These are phyloP conservation scores for Crax fasciolata DNA, from an alignment of 2,797 vertebrate species.

Conservation along the genomic window DNA sequence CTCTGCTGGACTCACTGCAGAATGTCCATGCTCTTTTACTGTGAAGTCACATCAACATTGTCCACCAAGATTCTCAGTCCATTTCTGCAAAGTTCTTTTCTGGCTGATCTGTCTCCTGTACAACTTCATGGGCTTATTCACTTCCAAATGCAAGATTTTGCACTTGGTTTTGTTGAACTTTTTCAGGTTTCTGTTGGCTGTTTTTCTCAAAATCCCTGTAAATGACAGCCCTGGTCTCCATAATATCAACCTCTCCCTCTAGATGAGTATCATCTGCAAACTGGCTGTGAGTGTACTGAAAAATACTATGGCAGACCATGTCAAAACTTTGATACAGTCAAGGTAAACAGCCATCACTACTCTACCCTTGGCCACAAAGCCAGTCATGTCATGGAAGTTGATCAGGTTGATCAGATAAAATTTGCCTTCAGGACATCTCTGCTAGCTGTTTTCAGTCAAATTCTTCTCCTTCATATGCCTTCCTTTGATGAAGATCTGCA, in stretches of 20 bases:
- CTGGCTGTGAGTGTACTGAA: background rate
- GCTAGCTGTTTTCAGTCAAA: background rate
- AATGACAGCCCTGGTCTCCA: background rate
- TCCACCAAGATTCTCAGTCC: background rate
- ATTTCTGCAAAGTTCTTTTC: background rate
- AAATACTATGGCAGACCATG: background rate
- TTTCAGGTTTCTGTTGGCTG: background rate
- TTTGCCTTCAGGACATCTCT: background rate
- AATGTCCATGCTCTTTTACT: background rate
- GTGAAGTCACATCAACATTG: background rate
- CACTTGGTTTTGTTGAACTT: background rate
- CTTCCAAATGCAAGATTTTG: background rate
- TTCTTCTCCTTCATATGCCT: background rate
- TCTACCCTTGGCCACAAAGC: background rate
- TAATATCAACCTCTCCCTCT: background rate
- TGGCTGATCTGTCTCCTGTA: background rate
- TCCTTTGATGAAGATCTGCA: background rate
- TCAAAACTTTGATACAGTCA: background rate
- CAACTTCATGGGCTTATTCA: background rate
- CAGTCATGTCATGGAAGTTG: background rate
- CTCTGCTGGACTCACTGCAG: background rate
- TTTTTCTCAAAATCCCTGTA: background rate
- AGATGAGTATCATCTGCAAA: background rate
- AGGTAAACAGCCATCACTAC: background rate
- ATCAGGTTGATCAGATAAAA: background rate